Conservation (phyloP, 2,888 invertebrate species). For the Mythimna lalbum region DNA sequence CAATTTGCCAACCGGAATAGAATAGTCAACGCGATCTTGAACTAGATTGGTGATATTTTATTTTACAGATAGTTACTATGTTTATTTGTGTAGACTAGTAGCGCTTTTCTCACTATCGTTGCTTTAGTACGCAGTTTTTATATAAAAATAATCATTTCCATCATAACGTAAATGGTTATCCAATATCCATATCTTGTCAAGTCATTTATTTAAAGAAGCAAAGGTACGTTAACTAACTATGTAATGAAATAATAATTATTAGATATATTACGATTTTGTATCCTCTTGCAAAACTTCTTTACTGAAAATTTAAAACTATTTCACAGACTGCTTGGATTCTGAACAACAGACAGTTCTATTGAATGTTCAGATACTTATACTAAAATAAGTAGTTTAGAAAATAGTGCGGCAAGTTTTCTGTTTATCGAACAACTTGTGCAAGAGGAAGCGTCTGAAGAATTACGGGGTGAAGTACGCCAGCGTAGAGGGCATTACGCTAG, state of each 20-base stretch:
- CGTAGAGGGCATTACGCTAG: constrained; percentile 83
- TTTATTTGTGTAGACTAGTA: neutral
- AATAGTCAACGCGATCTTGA: constrained; percentile 51
- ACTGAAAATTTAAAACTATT: constrained; percentile 18
- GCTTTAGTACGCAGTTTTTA: neutral
- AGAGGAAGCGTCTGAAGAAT: constrained; percentile 80
- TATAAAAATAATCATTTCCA: neutral
- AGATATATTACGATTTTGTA: neutral
- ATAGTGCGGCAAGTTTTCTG: constrained; percentile 72
- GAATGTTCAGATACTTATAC: constrained; percentile 46
- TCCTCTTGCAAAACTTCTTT: neutral
- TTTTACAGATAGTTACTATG: constrained; percentile 14
- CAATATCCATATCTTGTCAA: neutral
- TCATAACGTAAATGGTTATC: neutral
- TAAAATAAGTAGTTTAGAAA: constrained; percentile 58
- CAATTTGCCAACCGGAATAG: constrained; percentile 63
- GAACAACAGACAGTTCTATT: constrained; percentile 30
- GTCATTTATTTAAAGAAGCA: neutral
- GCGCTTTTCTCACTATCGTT: neutral
- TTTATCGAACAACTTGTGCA: constrained; percentile 79
- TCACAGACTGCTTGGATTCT: neutral
- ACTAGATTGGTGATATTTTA: constrained; percentile 35
- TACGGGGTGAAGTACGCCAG: constrained; percentile 81
- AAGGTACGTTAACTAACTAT: neutral
- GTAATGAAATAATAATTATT: neutral